These are phyloP conservation scores for Arenaria interpres DNA, from an alignment of 2,113 vertebrate species.

Conservation along the genomic window DNA sequence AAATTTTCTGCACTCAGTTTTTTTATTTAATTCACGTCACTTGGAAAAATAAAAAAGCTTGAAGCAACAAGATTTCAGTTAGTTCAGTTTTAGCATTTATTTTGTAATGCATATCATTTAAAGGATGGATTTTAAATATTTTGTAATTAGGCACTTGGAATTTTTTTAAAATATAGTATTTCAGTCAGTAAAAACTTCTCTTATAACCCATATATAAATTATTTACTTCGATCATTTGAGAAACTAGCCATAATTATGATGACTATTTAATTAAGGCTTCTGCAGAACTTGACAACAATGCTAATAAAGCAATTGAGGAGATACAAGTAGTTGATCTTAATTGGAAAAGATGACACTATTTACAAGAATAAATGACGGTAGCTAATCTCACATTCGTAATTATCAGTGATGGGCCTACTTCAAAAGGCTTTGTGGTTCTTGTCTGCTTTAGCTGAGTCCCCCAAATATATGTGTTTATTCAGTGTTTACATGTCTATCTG, in stretches of 20 bases:
- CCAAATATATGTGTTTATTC: slow-evolving; percentile 40
- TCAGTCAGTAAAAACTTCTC: slow-evolving; percentile 29
- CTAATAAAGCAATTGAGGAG: slow-evolving; percentile 66
- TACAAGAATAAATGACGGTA: slow-evolving; percentile 72
- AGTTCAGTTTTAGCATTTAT: not conserved
- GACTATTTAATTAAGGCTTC: slow-evolving; percentile 72
- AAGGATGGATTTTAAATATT: not conserved
- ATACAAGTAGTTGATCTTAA: slow-evolving; percentile 69
- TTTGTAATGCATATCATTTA: not conserved
- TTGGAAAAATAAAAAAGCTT: not conserved
- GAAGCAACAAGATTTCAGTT: not conserved
- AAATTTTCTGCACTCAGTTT: not conserved
- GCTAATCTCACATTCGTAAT: slow-evolving; percentile 67
- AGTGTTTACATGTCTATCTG: not conserved
- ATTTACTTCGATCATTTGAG: slow-evolving; percentile 54
- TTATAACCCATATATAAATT: slow-evolving; percentile 35
- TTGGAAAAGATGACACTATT: slow-evolving; percentile 76
- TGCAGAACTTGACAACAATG: slow-evolving; percentile 66
- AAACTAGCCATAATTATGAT: slow-evolving; percentile 67
- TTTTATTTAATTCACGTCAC: not conserved
- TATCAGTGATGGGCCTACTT: slow-evolving; percentile 64
- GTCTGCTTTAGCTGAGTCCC: slow-evolving; percentile 16
- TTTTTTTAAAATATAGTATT: slow-evolving; percentile 20
- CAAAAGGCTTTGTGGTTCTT: slow-evolving; percentile 40
- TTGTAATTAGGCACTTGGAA: not conserved